Conservation (phyloP, 2,888 invertebrate species). For the Teinopalpus imperialis region DNA sequence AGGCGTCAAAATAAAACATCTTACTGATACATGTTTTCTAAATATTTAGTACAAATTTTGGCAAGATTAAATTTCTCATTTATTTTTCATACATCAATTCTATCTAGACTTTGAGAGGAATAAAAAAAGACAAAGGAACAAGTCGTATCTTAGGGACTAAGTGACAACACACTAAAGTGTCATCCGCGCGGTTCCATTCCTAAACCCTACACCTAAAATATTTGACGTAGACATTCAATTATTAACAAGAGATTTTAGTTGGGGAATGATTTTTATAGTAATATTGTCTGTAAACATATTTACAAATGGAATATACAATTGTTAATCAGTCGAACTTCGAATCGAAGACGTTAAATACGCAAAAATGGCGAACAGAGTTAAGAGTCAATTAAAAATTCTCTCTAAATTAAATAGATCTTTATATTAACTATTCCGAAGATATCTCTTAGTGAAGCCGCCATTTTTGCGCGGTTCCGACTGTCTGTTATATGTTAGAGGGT, state of each 20-base stretch:
- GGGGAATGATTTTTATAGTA: conserved; percentile 19
- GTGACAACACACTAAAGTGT: conserved; percentile 18
- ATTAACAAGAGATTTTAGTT: conserved; percentile 18
- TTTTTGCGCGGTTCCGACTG: not conserved
- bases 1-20: conserved; percentile 33
- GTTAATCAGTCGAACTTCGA: conserved; percentile 7
- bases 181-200: conserved; percentile 15
- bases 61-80: conserved; percentile 18
- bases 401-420: conserved; percentile 14
- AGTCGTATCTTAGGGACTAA: conserved; percentile 19
- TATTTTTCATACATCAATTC: not conserved
- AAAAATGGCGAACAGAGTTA: conserved; percentile 2
- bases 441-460: conserved; percentile 2
- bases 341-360: conserved; percentile 2
- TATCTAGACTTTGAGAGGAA: not conserved
- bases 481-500: not conserved
- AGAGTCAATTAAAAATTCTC: not conserved
- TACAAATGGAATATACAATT: conserved; percentile 20
- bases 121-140: not conserved
- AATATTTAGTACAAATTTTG: conserved; percentile 18
- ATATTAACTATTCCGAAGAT: not conserved
- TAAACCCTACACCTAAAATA: conserved; percentile 20
- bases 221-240: conserved; percentile 23
- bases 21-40: conserved; percentile 38
- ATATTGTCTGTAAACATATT: conserved; percentile 25